These are phyloP conservation scores for Propithecus deckenii DNA, from an alignment of 2,797 vertebrate genomes.

Conservation along the genomic window DNA sequence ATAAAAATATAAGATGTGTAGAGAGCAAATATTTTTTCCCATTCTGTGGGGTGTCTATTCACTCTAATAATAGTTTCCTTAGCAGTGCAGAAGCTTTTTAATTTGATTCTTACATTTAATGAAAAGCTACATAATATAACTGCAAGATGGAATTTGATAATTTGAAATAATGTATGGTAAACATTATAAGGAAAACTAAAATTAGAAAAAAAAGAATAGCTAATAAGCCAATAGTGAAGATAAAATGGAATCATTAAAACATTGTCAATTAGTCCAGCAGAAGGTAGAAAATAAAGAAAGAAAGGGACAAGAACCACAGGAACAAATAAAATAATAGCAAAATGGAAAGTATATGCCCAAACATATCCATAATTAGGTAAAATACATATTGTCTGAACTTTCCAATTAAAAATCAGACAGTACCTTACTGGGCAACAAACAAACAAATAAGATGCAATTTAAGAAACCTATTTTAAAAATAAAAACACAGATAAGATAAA, in stretches of 20 bases:
- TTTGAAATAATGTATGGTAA: not conserved
- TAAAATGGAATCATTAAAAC: not conserved
- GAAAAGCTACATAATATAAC: not conserved
- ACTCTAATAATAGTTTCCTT: too few relatives aligned
- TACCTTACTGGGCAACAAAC: not conserved
- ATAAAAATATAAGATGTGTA: too few relatives aligned
- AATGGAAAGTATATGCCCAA: not conserved
- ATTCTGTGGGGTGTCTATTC: too few relatives aligned
- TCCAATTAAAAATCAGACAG: not conserved
- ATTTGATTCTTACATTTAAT: not conserved
- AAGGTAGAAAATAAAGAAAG: not conserved
- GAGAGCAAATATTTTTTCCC: too few relatives aligned
- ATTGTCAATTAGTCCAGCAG: not conserved
- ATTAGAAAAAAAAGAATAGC: not conserved
- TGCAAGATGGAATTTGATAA: not conserved
- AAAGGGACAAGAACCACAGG: not conserved
- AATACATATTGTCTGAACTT: not conserved
- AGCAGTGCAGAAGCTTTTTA: too few relatives aligned
- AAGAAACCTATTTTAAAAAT: not conserved
- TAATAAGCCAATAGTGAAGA: not conserved
- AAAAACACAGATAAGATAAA: not conserved
- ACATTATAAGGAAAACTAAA: not conserved
- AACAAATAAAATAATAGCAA: not conserved
- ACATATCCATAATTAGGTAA: not conserved
- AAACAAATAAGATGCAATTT: not conserved